phyloP scores from a whole-genome alignment of 2,797 vertebrate genomes.

The Hydrocynus forskahlii region DNA sequence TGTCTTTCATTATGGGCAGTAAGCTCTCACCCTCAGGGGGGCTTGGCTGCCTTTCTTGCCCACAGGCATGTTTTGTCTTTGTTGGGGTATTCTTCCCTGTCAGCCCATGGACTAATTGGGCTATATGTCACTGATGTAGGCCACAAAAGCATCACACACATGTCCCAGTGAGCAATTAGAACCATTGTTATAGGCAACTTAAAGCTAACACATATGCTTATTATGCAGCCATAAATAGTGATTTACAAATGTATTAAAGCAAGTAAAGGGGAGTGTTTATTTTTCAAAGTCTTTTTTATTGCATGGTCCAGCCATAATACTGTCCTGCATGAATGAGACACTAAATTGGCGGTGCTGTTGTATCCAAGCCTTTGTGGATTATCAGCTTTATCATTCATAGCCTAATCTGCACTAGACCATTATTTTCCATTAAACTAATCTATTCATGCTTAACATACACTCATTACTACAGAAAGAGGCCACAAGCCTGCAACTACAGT shows the following conservation, averaged over 20 bases:
- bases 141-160: slow-evolving; percentile 20
- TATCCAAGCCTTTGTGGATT: neutral
- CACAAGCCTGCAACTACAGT: neutral
- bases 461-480: no score
- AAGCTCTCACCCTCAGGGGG: slow-evolving; percentile 17
- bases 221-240: neutral
- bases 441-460: no score
- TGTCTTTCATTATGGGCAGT: slow-evolving; percentile 14
- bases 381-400: neutral
- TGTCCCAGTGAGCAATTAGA: slow-evolving; percentile 18
- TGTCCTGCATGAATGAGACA: slow-evolving; percentile 15
- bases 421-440: slow-evolving; percentile 4
- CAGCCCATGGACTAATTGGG: slow-evolving; percentile 48
- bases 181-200: slow-evolving; percentile 10
- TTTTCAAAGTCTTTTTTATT: slow-evolving; percentile 6
- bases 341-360: neutral
- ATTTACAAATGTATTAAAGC: slow-evolving; percentile 27
- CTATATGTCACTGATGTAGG: slow-evolving; percentile 46
- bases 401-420: neutral
- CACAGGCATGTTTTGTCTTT: slow-evolving; percentile 32
- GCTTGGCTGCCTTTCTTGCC: slow-evolving; percentile 16
- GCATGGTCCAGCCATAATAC: neutral
- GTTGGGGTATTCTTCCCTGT: slow-evolving; percentile 35
- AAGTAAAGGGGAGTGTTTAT: slow-evolving; percentile 1
- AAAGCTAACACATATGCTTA: slow-evolving; percentile 1